Base-by-base conservation (phyloP, 2,888 invertebrate species). In the Tridacna gigas region DNA sequence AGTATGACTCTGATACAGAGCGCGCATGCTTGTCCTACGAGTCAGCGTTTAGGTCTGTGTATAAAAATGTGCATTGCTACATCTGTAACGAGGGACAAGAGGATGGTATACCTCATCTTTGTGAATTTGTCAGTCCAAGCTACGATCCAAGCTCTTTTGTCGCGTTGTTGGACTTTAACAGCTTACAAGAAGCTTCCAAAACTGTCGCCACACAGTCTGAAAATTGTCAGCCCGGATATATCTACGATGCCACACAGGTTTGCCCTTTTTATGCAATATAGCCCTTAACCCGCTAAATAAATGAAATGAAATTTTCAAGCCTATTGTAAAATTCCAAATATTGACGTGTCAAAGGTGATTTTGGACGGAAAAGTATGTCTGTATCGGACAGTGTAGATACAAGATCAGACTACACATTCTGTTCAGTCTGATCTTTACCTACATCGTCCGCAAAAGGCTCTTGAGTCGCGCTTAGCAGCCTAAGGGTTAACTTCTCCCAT, bases 51-150 rank as follows among this genome's bases (percentile, higher is more conserved):
- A 20, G n/a, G 0, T 47, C 25, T 13, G 5, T 13, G 18, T 78
- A 69, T 25, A 78, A 61, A 45, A 78, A 78, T 25, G 47, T 71
- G 0, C 78, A 78, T 61, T 78, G 78, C 67, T 67, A n/a, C 25
- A 9, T 78, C 22, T 78, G 78, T 78, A 78, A 78, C 61, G 51
- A 51, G 18, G 18, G 56, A n/a, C 13, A 13, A 22, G 71, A 22
- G 18, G 47, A 45, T 13, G 18, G 11, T 25, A 47, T 67, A 12
- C 26, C 5, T 0, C 3, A 25, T 3, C 20, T 60, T 1, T 78
- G 78, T 37, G 60, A 69, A 13, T n/a, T 0, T 13, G 3, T 11
- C 7, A 20, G n/a, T 18, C 22, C 22, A 18, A 56, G 60, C 15
- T 56, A 60, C 22, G n/a, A 37, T 13, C 25, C 56, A 5, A 77